Conservation (phyloP, 2,113 vertebrate species). For the Morone chrysops region DNA sequence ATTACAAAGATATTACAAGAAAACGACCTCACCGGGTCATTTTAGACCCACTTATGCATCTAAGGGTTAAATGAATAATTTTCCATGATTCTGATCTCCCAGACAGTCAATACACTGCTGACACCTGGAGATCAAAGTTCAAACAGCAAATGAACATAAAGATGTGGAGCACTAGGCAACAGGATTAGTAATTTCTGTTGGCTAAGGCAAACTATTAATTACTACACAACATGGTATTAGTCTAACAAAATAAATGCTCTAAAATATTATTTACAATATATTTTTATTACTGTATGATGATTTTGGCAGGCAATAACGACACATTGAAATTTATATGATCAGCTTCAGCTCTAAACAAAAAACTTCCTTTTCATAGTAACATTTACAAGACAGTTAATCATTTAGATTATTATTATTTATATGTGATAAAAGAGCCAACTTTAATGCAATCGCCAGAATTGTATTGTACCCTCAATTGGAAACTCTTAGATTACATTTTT, state of each 20-base stretch:
- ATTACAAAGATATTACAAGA: too few relatives aligned
- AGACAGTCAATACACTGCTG: background rate
- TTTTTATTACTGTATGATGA: background rate
- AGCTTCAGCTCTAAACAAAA: background rate
- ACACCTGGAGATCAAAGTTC: background rate
- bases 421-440: background rate
- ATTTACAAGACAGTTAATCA: background rate
- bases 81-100: conserved; percentile 1
- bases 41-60: too few relatives aligned
- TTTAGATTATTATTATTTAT: background rate
- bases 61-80: conserved; percentile 1
- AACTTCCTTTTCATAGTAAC: background rate
- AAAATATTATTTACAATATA: background rate
- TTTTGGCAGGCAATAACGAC: background rate
- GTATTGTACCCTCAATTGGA: background rate
- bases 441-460: background rate
- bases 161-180: background rate
- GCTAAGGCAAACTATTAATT: background rate
- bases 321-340: background rate
- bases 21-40: too few relatives aligned
- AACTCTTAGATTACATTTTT: background rate
- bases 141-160: background rate
- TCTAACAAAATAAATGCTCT: background rate
- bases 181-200: background rate
- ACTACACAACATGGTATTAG: background rate